Percentiles rank a stretch among this genome's conserved stretches.
Evolutionary conservation across 2,888 invertebrate genomes (phyloP).

Genomic region (Mesorhabditis belari): DNA sequence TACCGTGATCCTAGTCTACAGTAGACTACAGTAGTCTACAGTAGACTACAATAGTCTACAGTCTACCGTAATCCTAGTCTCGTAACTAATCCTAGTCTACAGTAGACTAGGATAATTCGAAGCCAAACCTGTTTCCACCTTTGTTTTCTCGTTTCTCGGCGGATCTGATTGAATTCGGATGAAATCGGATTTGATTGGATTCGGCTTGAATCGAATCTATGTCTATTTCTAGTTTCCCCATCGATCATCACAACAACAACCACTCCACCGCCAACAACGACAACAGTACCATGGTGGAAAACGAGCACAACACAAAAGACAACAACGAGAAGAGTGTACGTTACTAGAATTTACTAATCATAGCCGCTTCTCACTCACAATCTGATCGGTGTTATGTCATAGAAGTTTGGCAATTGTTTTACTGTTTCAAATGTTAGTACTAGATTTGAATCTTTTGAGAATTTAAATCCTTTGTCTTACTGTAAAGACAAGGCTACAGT

Average conservation of each 20-base stretch:
- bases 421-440: neutral
- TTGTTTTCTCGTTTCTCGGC: no score
- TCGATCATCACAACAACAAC: neutral
- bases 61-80: no score
- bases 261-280: neutral
- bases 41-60: no score
- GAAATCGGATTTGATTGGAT: neutral
- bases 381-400: no score
- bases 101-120: neutral
- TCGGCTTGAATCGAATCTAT: constrained; percentile 6
- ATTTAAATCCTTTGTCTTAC: neutral
- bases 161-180: neutral
- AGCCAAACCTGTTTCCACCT: neutral
- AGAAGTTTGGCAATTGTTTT: no score
- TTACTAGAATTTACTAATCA: no score
- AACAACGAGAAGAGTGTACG: neutral
- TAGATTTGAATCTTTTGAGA: neutral
- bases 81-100: no score
- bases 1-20: no score
- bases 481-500: no score
- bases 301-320: neutral
- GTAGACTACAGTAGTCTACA: no score
- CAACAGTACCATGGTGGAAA: neutral
- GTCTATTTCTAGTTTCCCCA: constrained; percentile 8
- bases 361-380: no score